Base-by-base conservation (phyloP, 2,888 invertebrate species). In the Aleiodes leptofemur region DNA sequence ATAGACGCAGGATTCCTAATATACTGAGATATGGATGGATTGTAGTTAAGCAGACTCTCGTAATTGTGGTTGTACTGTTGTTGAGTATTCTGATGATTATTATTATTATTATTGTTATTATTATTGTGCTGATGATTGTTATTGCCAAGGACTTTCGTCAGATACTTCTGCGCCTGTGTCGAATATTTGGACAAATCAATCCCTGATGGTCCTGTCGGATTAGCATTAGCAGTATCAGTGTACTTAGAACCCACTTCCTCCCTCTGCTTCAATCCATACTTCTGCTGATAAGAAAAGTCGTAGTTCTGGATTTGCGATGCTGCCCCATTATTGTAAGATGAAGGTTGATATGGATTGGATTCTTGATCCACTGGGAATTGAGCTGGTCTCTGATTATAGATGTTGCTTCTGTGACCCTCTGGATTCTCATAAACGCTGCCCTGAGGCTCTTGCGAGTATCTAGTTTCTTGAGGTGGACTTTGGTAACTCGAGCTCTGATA, bases 1-100 rank as follows among this genome's bases (percentile, higher is more conserved):
- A 89, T 89, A 0, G 89, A 88, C 4, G 88, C 80, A 0, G 89
- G 89, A 79, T 89, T 85, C 29, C 85, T 85, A 16, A 89, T 83
- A 73, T 89, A 89, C 57, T 89, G 88, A 3, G 86, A 87, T 16
- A 89, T 87, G 4, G 89, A 89, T 4, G 89, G 89, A 78, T 89
- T 88, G 57, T 88, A 88, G 55, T 82, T 87, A 29, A 89, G 51
- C 13, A 89, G 69, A 69, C 86, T 84, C 29, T 87, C 82, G 61
- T 89, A 89, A 59, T 72, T 77, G 0, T 69, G 43, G 16, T 13
- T 14, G 77, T 89, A 23, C 23, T 88, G 59, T 87, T 88, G 57
- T 82, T 87, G 23, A 89, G 51, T n/a, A 34, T 89, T 68, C 68
- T 86, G 23, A 23, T 23, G 23, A 23, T 23, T 23, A 23, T 23